These are phyloP conservation scores for Luscinia luscinia DNA, from an alignment of 2,797 vertebrate genomes.

Conservation along the genomic window DNA sequence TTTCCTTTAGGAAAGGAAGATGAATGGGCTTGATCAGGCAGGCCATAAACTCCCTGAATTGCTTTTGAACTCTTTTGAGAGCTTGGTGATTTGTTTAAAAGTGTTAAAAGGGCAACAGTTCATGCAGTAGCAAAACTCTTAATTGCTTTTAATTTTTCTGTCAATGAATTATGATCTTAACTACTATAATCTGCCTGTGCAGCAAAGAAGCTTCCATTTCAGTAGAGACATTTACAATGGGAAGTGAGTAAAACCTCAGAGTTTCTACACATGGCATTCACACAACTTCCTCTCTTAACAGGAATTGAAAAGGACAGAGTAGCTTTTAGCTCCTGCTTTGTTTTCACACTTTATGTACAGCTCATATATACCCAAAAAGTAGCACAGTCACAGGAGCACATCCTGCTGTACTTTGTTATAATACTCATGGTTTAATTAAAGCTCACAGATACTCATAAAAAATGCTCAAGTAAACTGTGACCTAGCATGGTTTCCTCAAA, in stretches of 20 bases:
- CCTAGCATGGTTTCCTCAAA: not conserved
- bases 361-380: not conserved
- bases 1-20: not conserved
- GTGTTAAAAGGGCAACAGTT: not conserved
- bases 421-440: not conserved
- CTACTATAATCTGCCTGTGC: not conserved
- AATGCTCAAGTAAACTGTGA: not conserved
- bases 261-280: not conserved
- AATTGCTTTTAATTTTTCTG: not conserved
- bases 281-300: conserved; percentile 1
- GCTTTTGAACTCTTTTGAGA: not conserved
- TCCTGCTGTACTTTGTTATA: not conserved
- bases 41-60: not conserved
- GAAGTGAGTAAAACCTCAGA: not conserved
- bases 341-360: not conserved
- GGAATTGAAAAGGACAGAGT: not conserved
- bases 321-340: not conserved
- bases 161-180: not conserved
- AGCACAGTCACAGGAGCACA: not conserved
- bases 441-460: not conserved
- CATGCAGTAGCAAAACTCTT: not conserved
- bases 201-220: not conserved
- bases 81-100: not conserved
- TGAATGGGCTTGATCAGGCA: not conserved
- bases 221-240: not conserved